Evolutionary conservation across 2,888 invertebrate species (phyloP).

Genomic region (Harpalus rubripes): DNA sequence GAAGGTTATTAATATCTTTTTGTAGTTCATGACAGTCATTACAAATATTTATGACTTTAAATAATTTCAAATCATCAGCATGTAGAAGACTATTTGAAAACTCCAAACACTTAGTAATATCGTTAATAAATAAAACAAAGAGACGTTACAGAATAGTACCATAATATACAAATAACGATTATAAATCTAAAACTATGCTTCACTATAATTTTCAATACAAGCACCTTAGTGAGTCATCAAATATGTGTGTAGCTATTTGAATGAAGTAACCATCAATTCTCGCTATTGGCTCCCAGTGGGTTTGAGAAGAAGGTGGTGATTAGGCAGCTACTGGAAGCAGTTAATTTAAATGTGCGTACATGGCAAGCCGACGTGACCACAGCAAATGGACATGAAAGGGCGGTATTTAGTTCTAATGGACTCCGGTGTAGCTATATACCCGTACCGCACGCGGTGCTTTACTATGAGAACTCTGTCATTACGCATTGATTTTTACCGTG

Average conservation of each 20-base stretch:
- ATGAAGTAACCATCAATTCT: not conserved
- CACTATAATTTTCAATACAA: no score
- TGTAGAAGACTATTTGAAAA: no score
- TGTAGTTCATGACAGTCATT: no score
- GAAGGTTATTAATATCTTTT: no score
- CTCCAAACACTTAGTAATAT: no score
- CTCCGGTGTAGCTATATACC: constrained; percentile 5
- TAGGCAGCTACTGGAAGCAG: constrained; percentile 40
- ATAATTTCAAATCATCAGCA: no score
- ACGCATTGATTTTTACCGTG: constrained; percentile 54
- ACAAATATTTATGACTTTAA: no score
- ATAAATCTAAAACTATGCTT: no score
- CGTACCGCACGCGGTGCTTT: constrained; percentile 10
- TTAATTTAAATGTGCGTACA: constrained; percentile 64
- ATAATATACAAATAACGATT: no score
- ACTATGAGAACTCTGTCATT: constrained; percentile 54
- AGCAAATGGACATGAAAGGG: constrained; percentile 55
- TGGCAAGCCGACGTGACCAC: constrained; percentile 56
- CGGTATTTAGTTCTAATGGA: constrained; percentile 58
- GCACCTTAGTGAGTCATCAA: not conserved
- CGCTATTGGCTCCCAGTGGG: not conserved
- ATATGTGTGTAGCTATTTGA: not conserved
- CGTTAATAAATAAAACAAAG: no score
- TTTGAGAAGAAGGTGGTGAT: constrained; percentile 42
- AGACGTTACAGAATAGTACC: no score